Evolutionary conservation across 37 sponge, comb jelly and placozoan genomes (phyloP), one percentile per base, ranked within the genome.

Genomic region (Beroe forskalii): DNA sequence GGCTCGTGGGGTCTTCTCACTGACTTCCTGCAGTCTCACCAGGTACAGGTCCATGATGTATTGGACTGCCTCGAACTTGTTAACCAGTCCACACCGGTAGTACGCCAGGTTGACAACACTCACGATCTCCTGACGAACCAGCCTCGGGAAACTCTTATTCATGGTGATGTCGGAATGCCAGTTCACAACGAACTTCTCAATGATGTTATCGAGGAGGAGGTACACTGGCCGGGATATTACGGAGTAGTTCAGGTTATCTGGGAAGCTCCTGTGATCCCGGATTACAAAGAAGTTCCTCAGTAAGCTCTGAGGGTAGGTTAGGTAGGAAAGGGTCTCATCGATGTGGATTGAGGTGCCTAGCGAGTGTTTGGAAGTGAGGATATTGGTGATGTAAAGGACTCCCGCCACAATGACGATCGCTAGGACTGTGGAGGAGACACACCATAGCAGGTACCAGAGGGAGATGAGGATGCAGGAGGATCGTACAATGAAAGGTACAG

Each of bases 121-220:
- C n/a, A 44, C 55, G 28, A 80, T 43, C 55, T 80, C 86, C 31
- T 23, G 24, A 23, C 86, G 28, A 35, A 43, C 55, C 4, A 44
- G 55, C 4, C 55, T 0, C 0, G 86, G 86, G 55, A 80, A 80
- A 44, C 30, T 80, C 86, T 80, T 80, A 25, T 25, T 80, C 30
- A 4, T 41, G 27, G 86, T 80, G 25, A 80, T 80, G 55, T 42
- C 86, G n/a, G 86, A 40, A 37, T 80, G 86, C 86, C 86, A 80
- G 3, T 37, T 80, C 30, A 80, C 20, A 24, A 80, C 86, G 42
- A 80, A 80, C 55, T 80, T 80, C 24, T 80, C 86, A 20, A 80
- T 44, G 17, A 80, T 25, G 42, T 80, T 80, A 48, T 80, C 86
- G 12, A 80, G 44, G 30, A 80, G 55, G 1, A 44, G 37, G 55